These are phyloP conservation scores for Mormyrus hasselquistii DNA, from an alignment of 2,797 vertebrate genomes.

Conservation along the genomic window DNA sequence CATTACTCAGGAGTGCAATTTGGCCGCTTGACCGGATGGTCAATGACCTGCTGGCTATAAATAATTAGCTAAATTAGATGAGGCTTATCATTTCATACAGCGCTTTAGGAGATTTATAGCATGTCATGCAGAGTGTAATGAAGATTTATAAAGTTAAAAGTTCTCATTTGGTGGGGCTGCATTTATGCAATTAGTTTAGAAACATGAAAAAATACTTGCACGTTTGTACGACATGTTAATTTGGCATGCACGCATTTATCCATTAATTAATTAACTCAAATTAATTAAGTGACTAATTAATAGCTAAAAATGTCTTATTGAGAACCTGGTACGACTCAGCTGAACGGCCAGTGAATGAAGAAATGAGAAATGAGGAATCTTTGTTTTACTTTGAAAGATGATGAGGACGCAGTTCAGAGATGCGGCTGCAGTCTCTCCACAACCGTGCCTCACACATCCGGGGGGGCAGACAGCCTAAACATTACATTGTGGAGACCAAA, in stretches of 20 bases:
- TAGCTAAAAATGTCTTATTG: not conserved
- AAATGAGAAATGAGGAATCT: not conserved
- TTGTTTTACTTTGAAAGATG: not conserved
- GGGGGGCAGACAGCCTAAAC: too few species aligned
- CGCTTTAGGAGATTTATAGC: not conserved
- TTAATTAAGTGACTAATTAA: not conserved
- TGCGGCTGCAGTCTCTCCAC: not conserved
- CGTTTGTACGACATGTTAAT: not conserved
- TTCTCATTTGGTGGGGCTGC: not conserved
- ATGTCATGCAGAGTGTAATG: not conserved
- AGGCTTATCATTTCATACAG: not conserved
- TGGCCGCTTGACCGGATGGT: not conserved
- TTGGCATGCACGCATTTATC: not conserved
- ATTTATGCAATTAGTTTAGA: not conserved
- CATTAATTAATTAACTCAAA: not conserved
- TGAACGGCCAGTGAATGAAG: not conserved
- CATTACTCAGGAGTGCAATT: not conserved
- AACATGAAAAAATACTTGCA: not conserved
- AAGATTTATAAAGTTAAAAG: constrained; percentile 2
- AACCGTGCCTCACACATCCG: not conserved
- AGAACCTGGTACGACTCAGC: not conserved
- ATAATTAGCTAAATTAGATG: not conserved
- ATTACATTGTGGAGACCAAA: not conserved
- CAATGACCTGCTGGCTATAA: not conserved
- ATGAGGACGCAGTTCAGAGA: not conserved